These are phyloP conservation scores for Nannoperca obscura DNA, from an alignment of 2,797 vertebrate genomes.

Conservation along the genomic window DNA sequence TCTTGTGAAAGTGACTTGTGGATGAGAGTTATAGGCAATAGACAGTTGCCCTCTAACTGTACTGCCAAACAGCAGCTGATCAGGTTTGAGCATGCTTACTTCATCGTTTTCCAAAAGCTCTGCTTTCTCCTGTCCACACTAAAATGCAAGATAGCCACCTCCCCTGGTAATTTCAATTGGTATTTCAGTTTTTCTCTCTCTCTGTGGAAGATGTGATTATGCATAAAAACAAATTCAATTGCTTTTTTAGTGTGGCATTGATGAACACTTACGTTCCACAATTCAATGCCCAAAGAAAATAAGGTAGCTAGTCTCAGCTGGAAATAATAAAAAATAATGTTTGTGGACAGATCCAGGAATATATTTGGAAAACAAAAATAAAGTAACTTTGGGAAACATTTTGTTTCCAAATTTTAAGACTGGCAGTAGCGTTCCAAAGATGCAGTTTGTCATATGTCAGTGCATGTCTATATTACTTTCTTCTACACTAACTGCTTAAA, in stretches of 20 bases:
- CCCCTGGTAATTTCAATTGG: too few species aligned
- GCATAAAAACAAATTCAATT: constrained; percentile 1
- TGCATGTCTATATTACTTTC: not conserved
- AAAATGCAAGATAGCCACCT: not conserved
- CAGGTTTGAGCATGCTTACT: not conserved
- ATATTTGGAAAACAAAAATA: constrained; percentile 16
- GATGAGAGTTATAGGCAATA: not conserved
- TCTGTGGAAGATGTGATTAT: not conserved
- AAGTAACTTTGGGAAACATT: not conserved
- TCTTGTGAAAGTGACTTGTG: constrained; percentile 4
- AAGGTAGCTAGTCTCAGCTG: not conserved
- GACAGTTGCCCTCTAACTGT: not conserved
- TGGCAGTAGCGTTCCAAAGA: not conserved
- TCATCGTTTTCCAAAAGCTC: not conserved
- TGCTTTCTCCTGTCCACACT: not conserved
- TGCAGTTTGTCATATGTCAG: not conserved
- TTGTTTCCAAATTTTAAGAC: constrained; percentile 3
- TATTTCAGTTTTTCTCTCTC: too few species aligned
- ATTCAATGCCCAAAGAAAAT: constrained; percentile 14
- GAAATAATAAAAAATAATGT: not conserved
- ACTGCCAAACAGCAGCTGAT: not conserved
- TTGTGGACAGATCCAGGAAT: constrained; percentile 14
- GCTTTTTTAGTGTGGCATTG: not conserved
- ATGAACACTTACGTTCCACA: constrained; percentile 6
- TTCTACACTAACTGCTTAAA: constrained; percentile 5